Evolutionary conservation across 2,113 vertebrate genomes (phyloP), one percentile per base, ranked within the genome.

Genomic region (Lota lota): DNA sequence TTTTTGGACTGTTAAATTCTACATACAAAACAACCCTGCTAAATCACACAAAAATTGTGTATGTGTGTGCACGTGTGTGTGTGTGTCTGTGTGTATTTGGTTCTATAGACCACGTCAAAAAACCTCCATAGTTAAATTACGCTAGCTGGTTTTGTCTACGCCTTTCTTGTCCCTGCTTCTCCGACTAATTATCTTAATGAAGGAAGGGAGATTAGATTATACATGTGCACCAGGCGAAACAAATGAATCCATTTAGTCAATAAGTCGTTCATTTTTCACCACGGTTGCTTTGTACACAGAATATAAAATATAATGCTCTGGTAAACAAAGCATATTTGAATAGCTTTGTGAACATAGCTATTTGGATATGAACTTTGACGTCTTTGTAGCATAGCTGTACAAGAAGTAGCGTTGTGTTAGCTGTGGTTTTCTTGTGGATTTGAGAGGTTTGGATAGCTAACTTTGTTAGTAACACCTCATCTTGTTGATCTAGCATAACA

Each of bases 111-210:
- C 66, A 73, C 66, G 75, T 76, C 33, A 3, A 14, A 68, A 76
- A 77, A 60, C 69, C 65, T 63, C 19, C 67, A 17, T 82, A 79
- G 88, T 83, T 60, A 71, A 80, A 84, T 89, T 83, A 81, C 70
- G 62, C 22, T 53, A 64, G 68, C 63, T 63, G 75, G 28, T 80
- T 68, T 70, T 14, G 53, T 86, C 70, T 76, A 36, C 18, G 71
- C 14, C 68, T 79, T 69, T 33, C 68, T 75, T 22, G 58, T 75
- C 56, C 40, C 47, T 18, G 56, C 72, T 80, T 66, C 73, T 83
- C 69, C 65, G 50, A 79, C 76, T 85, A 83, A 88, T 89, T 86
- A 86, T 80, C 72, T 56, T 78, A 82, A 88, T 78, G 73, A 87
- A 75, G 67, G 65, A 60, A 54, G 70, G 56, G 33, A 74, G 71